Conservation (phyloP, 2,888 invertebrate species). For the Drosophila diplacantha region DNA sequence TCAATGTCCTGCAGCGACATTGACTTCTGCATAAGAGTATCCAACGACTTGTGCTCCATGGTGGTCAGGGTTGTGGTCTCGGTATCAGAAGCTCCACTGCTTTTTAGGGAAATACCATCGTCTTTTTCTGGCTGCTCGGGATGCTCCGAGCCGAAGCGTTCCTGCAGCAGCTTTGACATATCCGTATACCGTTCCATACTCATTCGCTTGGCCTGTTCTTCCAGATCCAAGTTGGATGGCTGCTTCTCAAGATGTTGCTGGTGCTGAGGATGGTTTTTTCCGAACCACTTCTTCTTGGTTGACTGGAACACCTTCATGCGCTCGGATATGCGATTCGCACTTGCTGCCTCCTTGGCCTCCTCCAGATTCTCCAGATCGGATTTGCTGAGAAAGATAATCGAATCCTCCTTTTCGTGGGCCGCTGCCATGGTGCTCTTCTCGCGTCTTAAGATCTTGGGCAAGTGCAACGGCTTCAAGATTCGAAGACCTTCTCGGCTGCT, state of each 20-base stretch:
- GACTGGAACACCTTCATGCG: slow-evolving; percentile 78
- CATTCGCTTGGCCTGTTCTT: slow-evolving; percentile 82
- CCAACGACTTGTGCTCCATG: slow-evolving; percentile 63
- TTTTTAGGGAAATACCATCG: slow-evolving; percentile 64
- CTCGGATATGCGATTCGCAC: slow-evolving; percentile 73
- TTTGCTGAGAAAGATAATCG: slow-evolving; percentile 84
- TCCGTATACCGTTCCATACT: slow-evolving; percentile 85
- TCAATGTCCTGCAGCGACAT: slow-evolving; percentile 77
- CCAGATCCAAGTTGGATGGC: slow-evolving; percentile 78
- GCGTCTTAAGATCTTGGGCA: slow-evolving; percentile 75
- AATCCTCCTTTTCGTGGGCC: slow-evolving; percentile 81
- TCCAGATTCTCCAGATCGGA: slow-evolving; percentile 83
- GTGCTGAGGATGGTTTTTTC: slow-evolving; percentile 75
- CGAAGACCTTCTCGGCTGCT: slow-evolving; percentile 79
- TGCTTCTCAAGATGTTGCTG: slow-evolving; percentile 32
- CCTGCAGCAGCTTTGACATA: slow-evolving; percentile 85
- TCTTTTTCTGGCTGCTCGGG: slow-evolving; percentile 49
- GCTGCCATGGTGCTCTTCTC: slow-evolving; percentile 76
- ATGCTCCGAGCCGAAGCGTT: slow-evolving; percentile 80
- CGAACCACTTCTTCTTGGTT: slow-evolving; percentile 84
- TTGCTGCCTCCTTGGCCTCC: slow-evolving; percentile 58
- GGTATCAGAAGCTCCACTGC: slow-evolving; percentile 64
- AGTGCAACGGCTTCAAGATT: slow-evolving; percentile 79
- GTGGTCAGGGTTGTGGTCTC: slow-evolving; percentile 71
- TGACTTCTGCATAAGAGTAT: slow-evolving; percentile 74